Conservation (phyloP, 1,140 invertebrate species). For the Lithobius niger region DNA sequence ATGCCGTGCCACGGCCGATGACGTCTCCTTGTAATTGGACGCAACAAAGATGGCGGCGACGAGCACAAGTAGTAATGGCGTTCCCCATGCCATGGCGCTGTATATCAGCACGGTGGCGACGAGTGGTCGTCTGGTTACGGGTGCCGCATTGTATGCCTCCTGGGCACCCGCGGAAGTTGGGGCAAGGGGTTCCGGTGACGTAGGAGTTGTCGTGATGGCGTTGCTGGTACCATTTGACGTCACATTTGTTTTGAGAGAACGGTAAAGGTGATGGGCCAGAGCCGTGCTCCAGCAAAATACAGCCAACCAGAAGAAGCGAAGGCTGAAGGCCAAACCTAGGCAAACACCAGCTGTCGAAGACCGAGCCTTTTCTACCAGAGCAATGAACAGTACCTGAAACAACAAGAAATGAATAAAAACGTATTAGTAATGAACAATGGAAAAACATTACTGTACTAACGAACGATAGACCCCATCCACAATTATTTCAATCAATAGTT, state of each 20-base stretch:
- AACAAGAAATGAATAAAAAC: background rate
- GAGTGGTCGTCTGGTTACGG: background rate
- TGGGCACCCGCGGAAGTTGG: background rate
- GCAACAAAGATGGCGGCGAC: background rate
- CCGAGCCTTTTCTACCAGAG: background rate
- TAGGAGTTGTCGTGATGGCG: background rate
- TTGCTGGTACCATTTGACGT: background rate
- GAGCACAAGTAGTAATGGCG: background rate
- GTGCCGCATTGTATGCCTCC: background rate
- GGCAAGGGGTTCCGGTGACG: background rate
- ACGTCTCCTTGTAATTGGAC: background rate
- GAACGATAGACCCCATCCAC: no score
- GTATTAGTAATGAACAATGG: no score
- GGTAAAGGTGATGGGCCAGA: constrained; percentile 40
- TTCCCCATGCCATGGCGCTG: background rate
- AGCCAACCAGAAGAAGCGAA: constrained; percentile 45
- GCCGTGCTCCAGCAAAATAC: constrained; percentile 45
- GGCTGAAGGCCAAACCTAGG: constrained; percentile 42
- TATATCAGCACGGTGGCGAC: background rate
- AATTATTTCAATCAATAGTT: no score
- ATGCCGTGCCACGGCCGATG: no score
- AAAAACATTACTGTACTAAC: no score
- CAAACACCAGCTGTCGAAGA: constrained; percentile 36
- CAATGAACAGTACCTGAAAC: constrained; percentile 1
- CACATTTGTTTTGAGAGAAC: constrained; percentile 9